phyloP scores from a whole-genome alignment of 2,888 invertebrate genomes.

The Perizoma flavofasciatum region DNA sequence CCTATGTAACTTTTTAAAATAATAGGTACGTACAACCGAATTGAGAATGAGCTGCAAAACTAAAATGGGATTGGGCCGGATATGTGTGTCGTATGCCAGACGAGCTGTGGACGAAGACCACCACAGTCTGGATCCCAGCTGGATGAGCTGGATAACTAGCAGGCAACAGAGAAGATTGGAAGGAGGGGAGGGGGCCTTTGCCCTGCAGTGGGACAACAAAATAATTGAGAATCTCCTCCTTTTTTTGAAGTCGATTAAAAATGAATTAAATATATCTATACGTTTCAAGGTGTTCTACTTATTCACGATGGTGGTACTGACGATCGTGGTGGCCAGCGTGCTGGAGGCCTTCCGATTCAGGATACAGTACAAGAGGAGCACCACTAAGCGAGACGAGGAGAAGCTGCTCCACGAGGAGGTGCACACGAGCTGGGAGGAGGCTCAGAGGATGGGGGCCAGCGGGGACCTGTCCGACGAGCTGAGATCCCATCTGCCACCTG shows the following conservation, averaged over 20 bases:
- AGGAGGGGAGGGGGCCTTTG: too few relatives aligned
- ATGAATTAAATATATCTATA: not conserved
- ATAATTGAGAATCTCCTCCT: not conserved
- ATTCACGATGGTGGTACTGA: constrained; percentile 95
- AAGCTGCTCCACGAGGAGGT: constrained; percentile 90
- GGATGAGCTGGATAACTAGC: too few relatives aligned
- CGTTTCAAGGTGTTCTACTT: constrained; percentile 87
- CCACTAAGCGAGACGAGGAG: constrained; percentile 90
- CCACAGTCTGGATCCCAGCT: too few relatives aligned
- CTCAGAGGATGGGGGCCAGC: constrained; percentile 76
- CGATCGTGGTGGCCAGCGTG: constrained; percentile 94
- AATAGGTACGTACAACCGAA: too few relatives aligned
- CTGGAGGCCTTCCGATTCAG: constrained; percentile 94
- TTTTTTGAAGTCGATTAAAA: too few relatives aligned
- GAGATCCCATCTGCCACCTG: constrained; percentile 66
- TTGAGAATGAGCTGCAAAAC: too few relatives aligned
- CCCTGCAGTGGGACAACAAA: too few relatives aligned
- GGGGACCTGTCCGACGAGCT: constrained; percentile 73
- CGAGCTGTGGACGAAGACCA: too few relatives aligned
- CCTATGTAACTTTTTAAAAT: too few relatives aligned
- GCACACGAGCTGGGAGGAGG: constrained; percentile 87
- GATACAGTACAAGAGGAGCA: constrained; percentile 93
- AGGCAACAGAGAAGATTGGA: too few relatives aligned
- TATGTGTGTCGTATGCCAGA: too few relatives aligned
- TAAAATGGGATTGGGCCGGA: too few relatives aligned